These are phyloP conservation scores for Cataglyphis albicans DNA, from an alignment of 2,888 invertebrate genomes.

Conservation along the genomic window DNA sequence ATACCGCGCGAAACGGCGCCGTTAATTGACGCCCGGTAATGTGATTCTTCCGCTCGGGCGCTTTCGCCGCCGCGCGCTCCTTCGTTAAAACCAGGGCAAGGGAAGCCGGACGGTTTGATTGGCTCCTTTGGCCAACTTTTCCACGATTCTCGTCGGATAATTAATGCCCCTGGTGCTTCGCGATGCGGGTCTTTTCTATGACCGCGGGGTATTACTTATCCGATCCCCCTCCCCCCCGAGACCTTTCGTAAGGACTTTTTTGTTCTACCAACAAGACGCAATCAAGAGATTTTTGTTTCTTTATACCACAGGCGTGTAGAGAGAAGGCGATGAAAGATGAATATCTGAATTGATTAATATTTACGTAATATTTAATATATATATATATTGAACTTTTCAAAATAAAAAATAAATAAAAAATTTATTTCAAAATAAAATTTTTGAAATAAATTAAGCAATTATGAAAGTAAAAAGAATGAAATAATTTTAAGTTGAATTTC, in stretches of 20 bases:
- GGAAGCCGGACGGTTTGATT: conserved; percentile 47
- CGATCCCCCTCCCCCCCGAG: not conserved
- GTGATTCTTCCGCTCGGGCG: conserved; percentile 61
- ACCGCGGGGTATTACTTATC: conserved; percentile 40
- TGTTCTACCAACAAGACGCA: not conserved
- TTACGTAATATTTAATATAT: not conserved
- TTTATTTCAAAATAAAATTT: not conserved
- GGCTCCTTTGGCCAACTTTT: conserved; percentile 49
- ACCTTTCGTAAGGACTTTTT: conserved; percentile 37
- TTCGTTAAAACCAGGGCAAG: conserved; percentile 47
- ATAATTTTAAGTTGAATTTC: not conserved
- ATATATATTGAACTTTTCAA: no score
- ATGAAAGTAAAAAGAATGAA: not conserved
- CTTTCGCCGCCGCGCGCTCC: conserved; percentile 27
- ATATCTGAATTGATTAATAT: not conserved
- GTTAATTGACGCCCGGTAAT: conserved; percentile 64
- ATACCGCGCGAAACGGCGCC: conserved; percentile 56
- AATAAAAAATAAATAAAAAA: no score
- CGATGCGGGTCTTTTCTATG: conserved; percentile 32
- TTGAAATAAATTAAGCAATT: not conserved
- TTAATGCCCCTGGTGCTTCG: conserved; percentile 35
- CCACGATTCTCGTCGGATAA: conserved; percentile 31
- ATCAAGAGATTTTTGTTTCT: conserved; percentile 11
- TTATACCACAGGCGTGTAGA: not conserved
- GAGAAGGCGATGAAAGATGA: not conserved